Evolutionary conservation across 2,113 vertebrate species (phyloP).

Genomic region (rat (Rattus norvegicus)): GRCr8 NC_086021.1:146150001-146150500

Average conservation of each 20-base stretch:
- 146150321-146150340: neutral
- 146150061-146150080: neutral
- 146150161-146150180: neutral
- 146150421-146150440: neutral
- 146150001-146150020: neutral
- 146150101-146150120: neutral
- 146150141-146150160: neutral
- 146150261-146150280: neutral
- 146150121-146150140: constrained; percentile 24
- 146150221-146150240: neutral
- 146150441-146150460: neutral
- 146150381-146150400: neutral
- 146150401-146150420: neutral
- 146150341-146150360: neutral
- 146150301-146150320: neutral
- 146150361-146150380: too few species aligned
- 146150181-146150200: neutral
- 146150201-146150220: neutral
- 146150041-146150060: neutral
- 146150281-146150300: neutral
- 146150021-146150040: neutral
- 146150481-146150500: neutral
- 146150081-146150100: neutral
- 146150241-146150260: neutral
- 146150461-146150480: neutral